Percentiles rank a stretch among this genome's conserved stretches.
Conservation (phyloP, 2,113 vertebrate species). For the Uria lomvia region DNA sequence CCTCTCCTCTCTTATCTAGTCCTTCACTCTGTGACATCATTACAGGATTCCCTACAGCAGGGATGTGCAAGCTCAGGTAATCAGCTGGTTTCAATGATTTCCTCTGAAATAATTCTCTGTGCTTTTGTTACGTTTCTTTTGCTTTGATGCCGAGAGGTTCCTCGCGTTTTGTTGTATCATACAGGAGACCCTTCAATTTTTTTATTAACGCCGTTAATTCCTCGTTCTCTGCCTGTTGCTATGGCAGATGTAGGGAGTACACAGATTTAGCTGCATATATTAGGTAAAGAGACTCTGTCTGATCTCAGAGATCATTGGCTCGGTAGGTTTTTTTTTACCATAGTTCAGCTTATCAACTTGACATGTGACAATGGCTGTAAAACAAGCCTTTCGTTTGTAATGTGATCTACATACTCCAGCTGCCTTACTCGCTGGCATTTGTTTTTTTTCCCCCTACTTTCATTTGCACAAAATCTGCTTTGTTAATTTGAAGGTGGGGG, state of each 20-base stretch:
- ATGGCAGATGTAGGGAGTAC: conserved; percentile 40
- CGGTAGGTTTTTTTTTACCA: background rate
- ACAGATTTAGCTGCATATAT: conserved; percentile 36
- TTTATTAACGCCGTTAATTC: conserved; percentile 44
- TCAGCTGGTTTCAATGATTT: conserved; percentile 43
- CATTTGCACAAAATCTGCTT: background rate
- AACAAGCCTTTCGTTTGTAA: conserved; percentile 48
- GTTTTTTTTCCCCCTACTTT: background rate
- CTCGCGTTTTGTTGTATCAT: background rate
- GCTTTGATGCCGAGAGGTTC: conserved; percentile 49
- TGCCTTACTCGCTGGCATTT: background rate
- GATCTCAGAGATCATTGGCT: conserved; percentile 31
- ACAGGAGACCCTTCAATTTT: background rate
- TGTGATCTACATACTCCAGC: background rate
- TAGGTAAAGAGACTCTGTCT: conserved; percentile 32
- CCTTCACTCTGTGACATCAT: conserved; percentile 76
- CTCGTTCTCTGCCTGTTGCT: conserved; percentile 31
- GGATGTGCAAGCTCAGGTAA: conserved; percentile 84
- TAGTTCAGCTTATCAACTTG: conserved; percentile 52
- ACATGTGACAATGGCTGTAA: conserved; percentile 52
- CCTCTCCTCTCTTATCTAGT: conserved; percentile 72
- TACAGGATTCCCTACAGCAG: conserved; percentile 80
- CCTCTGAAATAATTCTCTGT: conserved; percentile 23
- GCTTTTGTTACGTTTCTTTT: conserved; percentile 13
- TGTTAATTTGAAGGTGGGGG: conserved; percentile 6